phyloP scores from a whole-genome alignment of 1,140 invertebrate genomes.

The Bacillus rossius region DNA sequence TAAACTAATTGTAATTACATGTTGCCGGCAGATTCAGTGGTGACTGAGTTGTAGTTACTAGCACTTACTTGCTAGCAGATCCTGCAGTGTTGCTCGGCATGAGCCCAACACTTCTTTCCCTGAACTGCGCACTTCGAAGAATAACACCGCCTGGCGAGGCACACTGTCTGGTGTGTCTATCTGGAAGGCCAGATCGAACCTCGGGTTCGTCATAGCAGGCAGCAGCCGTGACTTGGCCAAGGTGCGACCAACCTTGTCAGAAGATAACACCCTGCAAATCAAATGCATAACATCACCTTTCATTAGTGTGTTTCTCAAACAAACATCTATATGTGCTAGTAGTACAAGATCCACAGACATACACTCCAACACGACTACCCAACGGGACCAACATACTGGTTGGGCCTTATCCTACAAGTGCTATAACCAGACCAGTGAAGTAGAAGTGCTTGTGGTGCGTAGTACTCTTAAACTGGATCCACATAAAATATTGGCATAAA shows the following conservation, averaged over 20 bases:
- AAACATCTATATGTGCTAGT: too few species aligned
- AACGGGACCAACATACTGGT: too few species aligned
- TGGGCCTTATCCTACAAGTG: too few species aligned
- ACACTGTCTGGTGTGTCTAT: conserved; percentile 35
- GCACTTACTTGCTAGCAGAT: conserved; percentile 35
- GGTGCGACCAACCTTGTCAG: conserved; percentile 34
- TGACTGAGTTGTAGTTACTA: too few species aligned
- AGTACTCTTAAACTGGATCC: too few species aligned
- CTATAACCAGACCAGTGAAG: too few species aligned
- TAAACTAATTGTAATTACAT: too few species aligned
- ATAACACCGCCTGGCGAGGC: conserved; percentile 35
- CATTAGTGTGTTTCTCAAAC: too few species aligned
- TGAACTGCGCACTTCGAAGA: conserved; percentile 42
- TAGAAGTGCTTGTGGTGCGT: too few species aligned
- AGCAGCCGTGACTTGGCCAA: conserved; percentile 40
- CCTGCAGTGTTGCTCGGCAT: conserved; percentile 39
- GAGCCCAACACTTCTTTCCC: conserved; percentile 42
- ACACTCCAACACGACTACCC: too few species aligned
- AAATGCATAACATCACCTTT: not conserved
- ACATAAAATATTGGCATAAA: too few species aligned
- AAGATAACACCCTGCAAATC: not conserved
- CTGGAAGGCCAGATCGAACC: conserved; percentile 40
- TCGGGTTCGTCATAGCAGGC: conserved; percentile 41
- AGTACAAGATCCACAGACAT: not conserved
- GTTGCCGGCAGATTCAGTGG: too few species aligned